A percentile compares a stretch with the other conserved stretches of the same genome.
phyloP scores from a whole-genome alignment of 2,797 vertebrate genomes.

The Chrosomus eos region DNA sequence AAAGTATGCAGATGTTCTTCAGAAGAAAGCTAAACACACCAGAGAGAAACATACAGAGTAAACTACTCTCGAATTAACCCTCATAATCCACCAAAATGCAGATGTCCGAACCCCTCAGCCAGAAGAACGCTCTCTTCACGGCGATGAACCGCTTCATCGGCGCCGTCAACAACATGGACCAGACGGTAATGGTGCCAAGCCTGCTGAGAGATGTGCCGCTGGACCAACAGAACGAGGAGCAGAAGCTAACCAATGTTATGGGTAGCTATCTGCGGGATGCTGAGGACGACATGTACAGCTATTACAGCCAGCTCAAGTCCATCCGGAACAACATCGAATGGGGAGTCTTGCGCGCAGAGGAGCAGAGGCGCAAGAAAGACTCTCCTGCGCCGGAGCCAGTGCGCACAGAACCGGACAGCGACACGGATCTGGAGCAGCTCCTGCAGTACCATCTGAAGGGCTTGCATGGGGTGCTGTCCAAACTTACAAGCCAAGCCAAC shows the following conservation, averaged over 20 bases:
- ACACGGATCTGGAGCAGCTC: slow-evolving; percentile 89
- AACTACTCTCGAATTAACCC: neutral
- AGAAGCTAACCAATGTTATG: slow-evolving; percentile 59
- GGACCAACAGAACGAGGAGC: slow-evolving; percentile 74
- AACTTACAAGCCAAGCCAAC: slow-evolving; percentile 93
- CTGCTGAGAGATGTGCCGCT: slow-evolving; percentile 86
- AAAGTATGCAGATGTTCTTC: neutral
- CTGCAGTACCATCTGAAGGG: slow-evolving; percentile 94
- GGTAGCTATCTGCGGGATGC: slow-evolving; percentile 73
- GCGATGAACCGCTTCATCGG: slow-evolving; percentile 91
- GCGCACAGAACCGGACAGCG: slow-evolving; percentile 74
- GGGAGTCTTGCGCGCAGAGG: slow-evolving; percentile 86
- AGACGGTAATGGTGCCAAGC: slow-evolving; percentile 90
- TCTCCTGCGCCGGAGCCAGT: slow-evolving; percentile 72
- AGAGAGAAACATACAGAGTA: neutral
- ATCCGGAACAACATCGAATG: slow-evolving; percentile 90
- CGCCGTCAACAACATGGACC: slow-evolving; percentile 91
- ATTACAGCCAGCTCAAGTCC: slow-evolving; percentile 86
- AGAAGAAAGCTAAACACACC: slow-evolving; percentile 7
- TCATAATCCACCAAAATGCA: slow-evolving; percentile 79
- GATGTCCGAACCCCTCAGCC: slow-evolving; percentile 83
- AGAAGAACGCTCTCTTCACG: slow-evolving; percentile 94
- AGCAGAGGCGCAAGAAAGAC: slow-evolving; percentile 70
- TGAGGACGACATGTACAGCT: slow-evolving; percentile 85
- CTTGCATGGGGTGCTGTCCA: slow-evolving; percentile 91